These are phyloP conservation scores for Microplitis mediator DNA, from an alignment of 1,140 invertebrate species.

Conservation along the genomic window DNA sequence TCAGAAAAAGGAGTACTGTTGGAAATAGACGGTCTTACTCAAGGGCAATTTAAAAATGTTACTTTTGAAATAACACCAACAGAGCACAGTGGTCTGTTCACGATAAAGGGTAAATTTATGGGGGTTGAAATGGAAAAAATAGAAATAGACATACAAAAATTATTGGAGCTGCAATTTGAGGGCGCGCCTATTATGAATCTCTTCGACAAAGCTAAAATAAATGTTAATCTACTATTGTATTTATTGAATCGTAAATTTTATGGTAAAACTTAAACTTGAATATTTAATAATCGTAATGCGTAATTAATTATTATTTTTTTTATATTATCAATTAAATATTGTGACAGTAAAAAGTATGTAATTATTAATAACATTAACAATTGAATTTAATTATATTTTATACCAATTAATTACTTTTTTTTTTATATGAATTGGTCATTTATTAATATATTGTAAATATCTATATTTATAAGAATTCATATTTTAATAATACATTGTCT, in stretches of 20 bases:
- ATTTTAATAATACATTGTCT: slow-evolving; percentile 29
- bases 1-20: slow-evolving; percentile 77
- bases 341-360: background rate
- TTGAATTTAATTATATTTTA: slow-evolving; percentile 10
- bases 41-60: slow-evolving; percentile 76
- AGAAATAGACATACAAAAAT: slow-evolving; percentile 76
- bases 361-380: background rate
- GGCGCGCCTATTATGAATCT: slow-evolving; percentile 79
- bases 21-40: slow-evolving; percentile 74
- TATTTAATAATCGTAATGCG: background rate
- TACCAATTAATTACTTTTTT: background rate
- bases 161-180: slow-evolving; percentile 81
- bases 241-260: slow-evolving; percentile 83
- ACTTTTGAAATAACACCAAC: slow-evolving; percentile 78
- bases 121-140: slow-evolving; percentile 79
- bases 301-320: background rate
- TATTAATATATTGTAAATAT: slow-evolving; percentile 25
- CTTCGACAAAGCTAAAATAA: slow-evolving; percentile 80
- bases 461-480: slow-evolving; percentile 26
- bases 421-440: background rate
- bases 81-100: slow-evolving; percentile 73
- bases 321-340: no score
- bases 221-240: slow-evolving; percentile 79
- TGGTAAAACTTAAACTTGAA: slow-evolving; percentile 60
- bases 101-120: slow-evolving; percentile 79